Conservation (phyloP, 1,140 invertebrate species). For the Rhynchophorus ferrugineus region DNA sequence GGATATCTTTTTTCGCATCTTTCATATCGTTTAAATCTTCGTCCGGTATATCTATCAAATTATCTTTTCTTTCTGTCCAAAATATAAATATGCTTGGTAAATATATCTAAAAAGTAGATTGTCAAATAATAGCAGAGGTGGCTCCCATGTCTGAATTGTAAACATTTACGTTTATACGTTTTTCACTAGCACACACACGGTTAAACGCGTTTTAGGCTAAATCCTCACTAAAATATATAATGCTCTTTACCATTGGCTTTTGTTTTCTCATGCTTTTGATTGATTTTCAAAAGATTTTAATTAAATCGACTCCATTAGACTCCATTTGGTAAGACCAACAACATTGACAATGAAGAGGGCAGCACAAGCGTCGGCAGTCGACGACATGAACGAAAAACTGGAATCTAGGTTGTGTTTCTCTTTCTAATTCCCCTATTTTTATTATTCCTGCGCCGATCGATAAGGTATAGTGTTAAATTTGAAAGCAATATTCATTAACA, state of each 20-base stretch:
- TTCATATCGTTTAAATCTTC: not conserved
- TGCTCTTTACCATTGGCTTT: constrained; percentile 39
- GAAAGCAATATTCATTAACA: not conserved
- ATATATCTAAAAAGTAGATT: constrained; percentile 35
- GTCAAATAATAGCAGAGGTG: constrained; percentile 41
- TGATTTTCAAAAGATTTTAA: constrained; percentile 37
- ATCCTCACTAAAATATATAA: constrained; percentile 42
- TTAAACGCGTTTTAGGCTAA: constrained; percentile 35
- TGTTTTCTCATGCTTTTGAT: constrained; percentile 36
- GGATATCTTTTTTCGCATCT: not conserved
- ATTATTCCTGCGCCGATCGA: constrained; percentile 13
- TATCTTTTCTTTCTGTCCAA: constrained; percentile 9
- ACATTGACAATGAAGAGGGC: constrained; percentile 64
- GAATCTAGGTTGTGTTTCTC: constrained; percentile 3
- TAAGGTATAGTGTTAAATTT: constrained; percentile 9
- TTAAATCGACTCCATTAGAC: constrained; percentile 43
- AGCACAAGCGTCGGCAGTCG: constrained; percentile 35
- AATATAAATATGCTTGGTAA: constrained; percentile 25
- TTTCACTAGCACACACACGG: constrained; percentile 37
- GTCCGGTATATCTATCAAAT: constrained; percentile 2
- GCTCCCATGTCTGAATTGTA: constrained; percentile 43
- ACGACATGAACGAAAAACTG: constrained; percentile 26
- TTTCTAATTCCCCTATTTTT: constrained; percentile 14
- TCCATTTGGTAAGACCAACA: constrained; percentile 50
- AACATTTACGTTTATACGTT: constrained; percentile 36